Percentiles rank a stretch among this genome's conserved stretches.
Conservation (phyloP, 2,797 vertebrate species). For the Arnoldichthys spilopterus region DNA sequence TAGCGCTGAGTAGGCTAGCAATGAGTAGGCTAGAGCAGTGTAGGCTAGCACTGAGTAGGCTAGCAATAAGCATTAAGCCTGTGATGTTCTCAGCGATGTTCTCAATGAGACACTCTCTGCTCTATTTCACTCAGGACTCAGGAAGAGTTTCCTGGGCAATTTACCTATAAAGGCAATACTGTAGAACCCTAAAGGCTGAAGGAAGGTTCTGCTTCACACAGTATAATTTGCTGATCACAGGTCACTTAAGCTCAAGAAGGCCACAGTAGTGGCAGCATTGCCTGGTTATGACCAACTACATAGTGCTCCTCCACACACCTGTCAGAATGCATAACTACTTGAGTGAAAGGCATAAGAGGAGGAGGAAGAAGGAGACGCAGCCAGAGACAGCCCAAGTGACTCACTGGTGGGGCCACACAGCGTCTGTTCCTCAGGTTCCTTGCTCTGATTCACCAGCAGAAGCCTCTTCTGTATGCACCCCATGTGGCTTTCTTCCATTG, state of each 20-base stretch:
- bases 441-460: conserved; percentile 24
- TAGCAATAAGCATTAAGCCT: background rate
- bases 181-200: too few species aligned
- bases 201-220: background rate
- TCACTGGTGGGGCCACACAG: conserved; percentile 23
- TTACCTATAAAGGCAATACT: background rate
- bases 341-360: conserved; percentile 8
- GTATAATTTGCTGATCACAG: too few species aligned
- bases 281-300: background rate
- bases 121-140: conserved; percentile 1
- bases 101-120: background rate
- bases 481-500: conserved; percentile 1
- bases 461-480: conserved; percentile 9
- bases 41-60: conserved; percentile 4
- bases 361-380: conserved; percentile 16
- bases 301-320: background rate
- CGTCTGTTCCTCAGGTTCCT: background rate
- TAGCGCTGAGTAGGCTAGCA: background rate
- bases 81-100: background rate
- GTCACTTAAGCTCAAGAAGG: too few species aligned
- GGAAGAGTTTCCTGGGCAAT: background rate
- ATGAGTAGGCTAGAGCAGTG: background rate
- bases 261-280: too few species aligned
- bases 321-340: background rate
- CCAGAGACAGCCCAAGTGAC: conserved; percentile 22